phyloP scores from a whole-genome alignment of 1,140 invertebrate genomes.

The Asobara japonica region DNA sequence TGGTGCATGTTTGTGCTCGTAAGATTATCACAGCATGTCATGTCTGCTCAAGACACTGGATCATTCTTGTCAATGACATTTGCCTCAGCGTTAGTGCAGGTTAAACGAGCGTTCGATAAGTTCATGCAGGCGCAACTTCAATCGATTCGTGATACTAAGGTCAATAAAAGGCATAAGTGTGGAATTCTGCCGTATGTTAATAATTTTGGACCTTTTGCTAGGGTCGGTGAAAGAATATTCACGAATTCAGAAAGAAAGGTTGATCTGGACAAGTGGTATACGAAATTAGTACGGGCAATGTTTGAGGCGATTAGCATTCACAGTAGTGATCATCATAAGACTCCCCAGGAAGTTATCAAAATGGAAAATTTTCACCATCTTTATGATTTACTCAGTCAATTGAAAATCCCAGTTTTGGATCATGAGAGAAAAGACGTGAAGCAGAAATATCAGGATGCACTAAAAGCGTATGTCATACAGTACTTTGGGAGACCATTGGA shows the following conservation, averaged over 20 bases:
- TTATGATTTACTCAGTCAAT: conserved; percentile 84
- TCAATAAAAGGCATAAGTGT: conserved; percentile 82
- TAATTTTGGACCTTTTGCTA: conserved; percentile 90
- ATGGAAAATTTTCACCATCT: conserved; percentile 99
- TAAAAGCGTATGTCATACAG: conserved; percentile 90
- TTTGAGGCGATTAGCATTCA: conserved; percentile 85
- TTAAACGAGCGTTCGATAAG: conserved; percentile 95
- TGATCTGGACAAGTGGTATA: conserved; percentile 97
- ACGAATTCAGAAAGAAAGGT: conserved; percentile 86
- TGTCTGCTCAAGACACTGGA: conserved; percentile 89
- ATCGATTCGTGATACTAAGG: conserved; percentile 82
- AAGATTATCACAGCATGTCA: conserved; percentile 87
- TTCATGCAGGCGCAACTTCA: conserved; percentile 90
- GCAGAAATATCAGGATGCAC: conserved; percentile 88
- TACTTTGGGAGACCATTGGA: conserved; percentile 96
- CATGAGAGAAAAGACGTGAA: conserved; percentile 90
- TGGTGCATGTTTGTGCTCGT: conserved; percentile 94
- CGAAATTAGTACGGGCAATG: conserved; percentile 84
- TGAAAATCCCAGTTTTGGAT: conserved; percentile 93
- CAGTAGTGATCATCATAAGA: conserved; percentile 89
- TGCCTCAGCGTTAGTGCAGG: conserved; percentile 87
- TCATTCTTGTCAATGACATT: conserved; percentile 92
- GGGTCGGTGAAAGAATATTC: conserved; percentile 88
- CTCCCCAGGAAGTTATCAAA: conserved; percentile 92
- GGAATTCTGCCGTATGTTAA: conserved; percentile 92